phyloP scores from a whole-genome alignment of 1,140 invertebrate genomes.

The Geopemphigus sp. region DNA sequence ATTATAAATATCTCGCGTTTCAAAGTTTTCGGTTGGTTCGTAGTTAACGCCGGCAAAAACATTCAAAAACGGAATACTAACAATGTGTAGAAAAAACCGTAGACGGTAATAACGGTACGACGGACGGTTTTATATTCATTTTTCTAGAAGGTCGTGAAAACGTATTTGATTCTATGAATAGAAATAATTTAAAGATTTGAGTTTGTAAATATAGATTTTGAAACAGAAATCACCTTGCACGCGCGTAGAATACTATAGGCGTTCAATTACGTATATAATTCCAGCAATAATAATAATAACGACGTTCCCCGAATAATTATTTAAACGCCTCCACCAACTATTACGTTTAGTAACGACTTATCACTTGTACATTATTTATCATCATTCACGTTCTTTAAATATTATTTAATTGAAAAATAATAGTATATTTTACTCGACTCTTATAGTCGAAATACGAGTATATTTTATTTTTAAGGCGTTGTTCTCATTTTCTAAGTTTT shows the following conservation, averaged over 20 bases:
- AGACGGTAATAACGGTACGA: too few relatives aligned
- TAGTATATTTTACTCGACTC: too few relatives aligned
- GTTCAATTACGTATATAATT: not conserved
- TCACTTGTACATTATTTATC: conserved; percentile 1
- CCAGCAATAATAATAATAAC: too few relatives aligned
- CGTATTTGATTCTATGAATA: too few relatives aligned
- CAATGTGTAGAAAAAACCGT: not conserved
- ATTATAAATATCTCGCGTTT: too few relatives aligned
- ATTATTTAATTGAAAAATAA: not conserved
- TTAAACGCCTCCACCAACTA: not conserved
- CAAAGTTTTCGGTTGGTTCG: too few relatives aligned
- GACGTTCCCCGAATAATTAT: not conserved
- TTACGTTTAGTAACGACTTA: not conserved
- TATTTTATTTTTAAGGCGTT: not conserved
- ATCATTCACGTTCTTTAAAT: not conserved
- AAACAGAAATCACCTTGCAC: not conserved
- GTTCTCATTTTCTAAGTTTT: not conserved
- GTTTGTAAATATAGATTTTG: not conserved
- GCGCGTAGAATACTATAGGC: not conserved
- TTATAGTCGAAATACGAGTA: not conserved
- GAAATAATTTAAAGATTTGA: too few relatives aligned
- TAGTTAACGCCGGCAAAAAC: too few relatives aligned
- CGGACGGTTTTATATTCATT: not conserved
- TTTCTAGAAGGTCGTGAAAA: not conserved
- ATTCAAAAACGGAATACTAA: not conserved